Evolutionary conservation across 2,113 vertebrate species (phyloP).

Genomic region (Ptychochromis oligacanthus): DNA sequence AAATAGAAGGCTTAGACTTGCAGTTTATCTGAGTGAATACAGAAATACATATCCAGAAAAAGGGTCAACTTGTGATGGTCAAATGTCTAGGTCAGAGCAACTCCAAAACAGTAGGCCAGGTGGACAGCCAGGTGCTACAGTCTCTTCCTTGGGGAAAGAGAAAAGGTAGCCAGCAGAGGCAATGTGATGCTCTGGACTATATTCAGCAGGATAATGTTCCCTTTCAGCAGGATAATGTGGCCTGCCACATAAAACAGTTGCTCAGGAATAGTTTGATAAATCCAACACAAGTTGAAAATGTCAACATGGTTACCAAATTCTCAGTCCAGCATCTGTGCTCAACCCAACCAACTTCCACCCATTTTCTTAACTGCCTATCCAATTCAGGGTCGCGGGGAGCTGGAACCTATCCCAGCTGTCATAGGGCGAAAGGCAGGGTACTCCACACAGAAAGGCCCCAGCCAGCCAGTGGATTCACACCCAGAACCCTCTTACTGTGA

Average conservation of each 20-base stretch:
- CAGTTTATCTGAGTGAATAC: no score
- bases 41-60: no score
- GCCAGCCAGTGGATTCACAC: background rate
- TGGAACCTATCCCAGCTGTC: no score
- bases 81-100: no score
- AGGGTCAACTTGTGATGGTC: no score
- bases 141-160: background rate
- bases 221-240: background rate
- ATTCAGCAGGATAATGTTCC: background rate
- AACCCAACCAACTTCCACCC: background rate
- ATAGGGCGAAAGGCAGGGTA: no score
- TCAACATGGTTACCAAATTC: no score
- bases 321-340: no score
- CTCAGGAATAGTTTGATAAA: background rate
- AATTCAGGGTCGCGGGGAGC: no score
- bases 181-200: background rate
- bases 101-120: no score
- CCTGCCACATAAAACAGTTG: background rate
- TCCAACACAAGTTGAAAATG: background rate
- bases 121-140: background rate
- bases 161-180: background rate
- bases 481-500: no score
- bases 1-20: background rate
- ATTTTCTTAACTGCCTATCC: no score
- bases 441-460: background rate